Percentiles rank a stretch among this genome's conserved stretches.
These are phyloP conservation scores for Paratilapia polleni DNA, from an alignment of 2,113 vertebrate species.

Conservation along the genomic window DNA sequence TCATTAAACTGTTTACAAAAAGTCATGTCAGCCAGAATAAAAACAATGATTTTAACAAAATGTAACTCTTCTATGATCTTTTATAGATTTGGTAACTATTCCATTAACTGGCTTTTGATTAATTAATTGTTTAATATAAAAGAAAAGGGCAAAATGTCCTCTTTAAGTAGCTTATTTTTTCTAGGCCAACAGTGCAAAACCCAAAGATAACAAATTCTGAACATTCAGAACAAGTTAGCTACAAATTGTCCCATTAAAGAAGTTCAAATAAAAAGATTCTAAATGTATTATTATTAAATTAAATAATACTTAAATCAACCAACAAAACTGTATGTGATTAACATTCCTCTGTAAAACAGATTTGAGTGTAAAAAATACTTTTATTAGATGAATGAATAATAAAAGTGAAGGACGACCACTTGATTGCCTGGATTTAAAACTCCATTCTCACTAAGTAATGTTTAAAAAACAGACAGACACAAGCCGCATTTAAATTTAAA, in stretches of 20 bases:
- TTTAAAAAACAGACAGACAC: not conserved
- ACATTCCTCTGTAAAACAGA: not conserved
- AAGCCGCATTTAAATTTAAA: slow-evolving; percentile 23
- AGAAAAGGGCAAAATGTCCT: too few relatives aligned
- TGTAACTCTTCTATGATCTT: too few relatives aligned
- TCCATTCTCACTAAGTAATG: not conserved
- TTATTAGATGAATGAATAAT: not conserved
- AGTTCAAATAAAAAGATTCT: too few relatives aligned
- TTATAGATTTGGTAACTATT: too few relatives aligned
- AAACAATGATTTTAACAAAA: not conserved
- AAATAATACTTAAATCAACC: not conserved
- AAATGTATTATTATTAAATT: not conserved
- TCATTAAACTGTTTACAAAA: not conserved
- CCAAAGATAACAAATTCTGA: too few relatives aligned
- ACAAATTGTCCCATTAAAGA: too few relatives aligned
- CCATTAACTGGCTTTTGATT: too few relatives aligned
- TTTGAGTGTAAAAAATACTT: not conserved
- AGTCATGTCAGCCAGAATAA: not conserved
- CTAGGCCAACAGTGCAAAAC: too few relatives aligned
- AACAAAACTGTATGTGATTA: not conserved
- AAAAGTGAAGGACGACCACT: not conserved
- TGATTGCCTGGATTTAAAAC: slow-evolving; percentile 3
- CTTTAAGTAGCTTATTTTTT: too few relatives aligned
- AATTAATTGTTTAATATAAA: too few relatives aligned
- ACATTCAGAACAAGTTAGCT: too few relatives aligned